Evolutionary conservation across 2,888 invertebrate genomes (phyloP), one percentile per base, ranked within the genome.

Genomic region (Agriopis aurantiaria): DNA sequence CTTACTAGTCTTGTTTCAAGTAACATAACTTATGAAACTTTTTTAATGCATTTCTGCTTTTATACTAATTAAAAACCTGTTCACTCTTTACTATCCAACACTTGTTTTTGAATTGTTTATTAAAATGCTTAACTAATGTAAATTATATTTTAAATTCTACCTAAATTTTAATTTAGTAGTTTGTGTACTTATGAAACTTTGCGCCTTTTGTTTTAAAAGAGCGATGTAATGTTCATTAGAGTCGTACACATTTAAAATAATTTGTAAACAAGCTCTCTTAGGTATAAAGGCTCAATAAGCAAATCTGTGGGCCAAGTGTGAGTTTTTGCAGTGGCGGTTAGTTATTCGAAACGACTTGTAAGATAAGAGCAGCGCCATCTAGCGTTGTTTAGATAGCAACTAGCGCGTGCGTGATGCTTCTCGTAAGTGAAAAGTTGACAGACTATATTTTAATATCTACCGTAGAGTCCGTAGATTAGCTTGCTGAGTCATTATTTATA

Each of bases 161-260:
- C 58, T 59, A 49, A 41, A 57, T 45, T 65, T 61, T 40, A 40
- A 49, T 55, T 52, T 51, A 46, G 64, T 74, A 64, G 78, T 75
- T 69, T 65, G 81, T 83, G 89, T 89, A 90, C 83, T 76, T 69
- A 79, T 89, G 87, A 72, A 73, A 80, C 89, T 90, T 91, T 82
- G 78, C 87, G 82, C 86, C 78, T 88, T 91, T 92, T 91, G 77
- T 73, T 67, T 76, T 77, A 85, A 91, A 91, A 91, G 88, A 81
- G 78, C 84, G 86, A 79, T 80, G 76, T 77, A 83, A 87, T 88
- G 88, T 84, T 75, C 85, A 85, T 85, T 79, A 78, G 75, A 75
- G 73, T 55, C 72, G 83, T 90, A 89, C 88, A 82, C 80, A 64
- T 66, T 73, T 59, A 48, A 71, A 48, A 72, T 58, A 43, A 46